Evolutionary conservation across 2,888 invertebrate species (phyloP), one percentile per base, ranked within the genome.

Genomic region (Eucera pruinosa): DNA sequence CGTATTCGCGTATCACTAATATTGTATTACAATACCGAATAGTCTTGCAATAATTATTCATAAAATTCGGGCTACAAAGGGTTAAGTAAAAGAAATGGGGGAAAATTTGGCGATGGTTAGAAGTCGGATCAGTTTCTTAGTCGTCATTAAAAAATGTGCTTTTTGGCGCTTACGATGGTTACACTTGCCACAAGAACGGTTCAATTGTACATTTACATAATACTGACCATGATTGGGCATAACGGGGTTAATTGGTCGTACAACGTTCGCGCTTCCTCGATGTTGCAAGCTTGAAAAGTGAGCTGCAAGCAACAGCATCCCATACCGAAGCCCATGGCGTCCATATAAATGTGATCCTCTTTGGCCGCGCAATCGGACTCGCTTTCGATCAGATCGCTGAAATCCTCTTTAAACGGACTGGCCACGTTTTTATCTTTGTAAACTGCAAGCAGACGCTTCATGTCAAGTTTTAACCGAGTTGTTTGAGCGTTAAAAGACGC

Each of bases 311-410:
- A 99, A 89, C 98, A 98, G 92, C 98, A 98, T 36, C 99, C 99
- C 99, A 99, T 99, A 67, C 99, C 99, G 92, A 99, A 99, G 27
- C 99, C 99, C 99, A 99, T 99, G 0, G 98, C 98, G 93, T 99
- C 99, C 96, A 99, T 96, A 90, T 99, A 98, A 80, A 99, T 97
- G 89, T 98, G 97, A 93, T 99, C 97, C 0, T 97, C 97, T 88
- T 95, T 94, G 0, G 97, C 96, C 0, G 95, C 95, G 74, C 93
- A 93, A 81, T 93, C 92, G 4, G 88, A 84, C 7, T 96, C 95
- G 82, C 97, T 96, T 89, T 97, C 97, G 0, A 94, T 94, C n/a
- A 93, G 88, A 23, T 83, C 80, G 7, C 89, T 84, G 20, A 95
- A 93, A 87, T 95, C 93, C 89, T 96, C 96, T 76, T 93, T 90